These are phyloP conservation scores for Brevimyrus niger DNA, from an alignment of 2,113 vertebrate species.

Conservation along the genomic window DNA sequence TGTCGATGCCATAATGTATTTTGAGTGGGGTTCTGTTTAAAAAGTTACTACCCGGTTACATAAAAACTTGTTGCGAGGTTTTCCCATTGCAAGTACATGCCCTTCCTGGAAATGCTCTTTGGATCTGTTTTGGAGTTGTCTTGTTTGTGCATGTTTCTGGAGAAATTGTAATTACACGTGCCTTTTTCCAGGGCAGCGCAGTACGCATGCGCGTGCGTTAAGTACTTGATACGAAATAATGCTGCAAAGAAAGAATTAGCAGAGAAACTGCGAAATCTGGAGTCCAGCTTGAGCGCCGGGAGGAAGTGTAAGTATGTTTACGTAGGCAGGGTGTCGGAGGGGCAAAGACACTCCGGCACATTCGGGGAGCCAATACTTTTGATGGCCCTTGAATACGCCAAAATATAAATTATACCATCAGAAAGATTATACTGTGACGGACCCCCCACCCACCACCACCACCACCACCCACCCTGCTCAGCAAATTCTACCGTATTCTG, in stretches of 20 bases:
- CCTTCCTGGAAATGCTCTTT: not conserved
- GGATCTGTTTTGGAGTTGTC: not conserved
- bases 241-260: slow-evolving; percentile 61
- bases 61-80: not conserved
- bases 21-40: not conserved
- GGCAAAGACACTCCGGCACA: not conserved
- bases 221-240: slow-evolving; percentile 72
- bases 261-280: slow-evolving; percentile 75
- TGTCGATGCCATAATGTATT: not conserved
- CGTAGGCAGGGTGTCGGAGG: not conserved
- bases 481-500: not conserved
- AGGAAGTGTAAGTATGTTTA: slow-evolving; percentile 78
- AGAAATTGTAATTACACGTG: not conserved
- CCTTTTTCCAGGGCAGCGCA: slow-evolving; percentile 79
- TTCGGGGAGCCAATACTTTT: not conserved
- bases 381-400: not conserved
- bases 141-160: not conserved
- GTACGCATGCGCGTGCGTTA: slow-evolving; percentile 80
- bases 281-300: slow-evolving; percentile 81
- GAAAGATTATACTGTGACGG: not conserved
- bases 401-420: not conserved
- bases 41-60: not conserved
- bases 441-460: not conserved
- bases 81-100: not conserved
- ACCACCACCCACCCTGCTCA: not conserved